A percentile compares a stretch with the other conserved stretches of the same genome.
phyloP scores from a whole-genome alignment of 2,888 invertebrate genomes.

The Machimus atricapillus region DNA sequence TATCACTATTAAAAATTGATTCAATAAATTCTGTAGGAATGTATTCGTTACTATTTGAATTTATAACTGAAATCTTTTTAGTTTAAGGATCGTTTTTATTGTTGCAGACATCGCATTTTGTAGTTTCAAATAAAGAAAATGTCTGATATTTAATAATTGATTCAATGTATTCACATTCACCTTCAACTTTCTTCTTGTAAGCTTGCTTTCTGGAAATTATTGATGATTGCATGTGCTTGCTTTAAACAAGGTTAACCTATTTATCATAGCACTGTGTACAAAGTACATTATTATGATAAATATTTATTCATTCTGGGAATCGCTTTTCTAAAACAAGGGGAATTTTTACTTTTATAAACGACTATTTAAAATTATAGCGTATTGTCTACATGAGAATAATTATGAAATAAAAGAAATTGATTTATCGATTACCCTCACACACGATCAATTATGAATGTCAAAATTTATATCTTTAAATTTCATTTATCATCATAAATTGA shows the following conservation, averaged over 20 bases:
- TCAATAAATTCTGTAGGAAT: background rate
- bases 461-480: background rate
- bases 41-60: background rate
- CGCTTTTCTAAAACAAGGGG: background rate
- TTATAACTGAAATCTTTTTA: background rate
- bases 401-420: background rate
- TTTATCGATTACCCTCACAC: background rate
- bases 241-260: too few species aligned
- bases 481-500: background rate
- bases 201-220: too few species aligned
- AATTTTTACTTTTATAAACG: background rate
- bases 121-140: background rate
- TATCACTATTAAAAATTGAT: background rate
- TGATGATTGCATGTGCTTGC: too few species aligned
- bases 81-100: background rate
- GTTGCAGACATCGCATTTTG: background rate
- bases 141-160: background rate
- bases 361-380: too few species aligned
- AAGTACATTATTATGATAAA: too few species aligned
- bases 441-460: background rate
- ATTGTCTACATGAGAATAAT: background rate
- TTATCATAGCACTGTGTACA: too few species aligned
- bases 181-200: too few species aligned
- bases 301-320: too few species aligned
- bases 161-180: background rate